phyloP scores from a whole-genome alignment of 2,113 vertebrate species.

The Acanthochromis polyacanthus region DNA sequence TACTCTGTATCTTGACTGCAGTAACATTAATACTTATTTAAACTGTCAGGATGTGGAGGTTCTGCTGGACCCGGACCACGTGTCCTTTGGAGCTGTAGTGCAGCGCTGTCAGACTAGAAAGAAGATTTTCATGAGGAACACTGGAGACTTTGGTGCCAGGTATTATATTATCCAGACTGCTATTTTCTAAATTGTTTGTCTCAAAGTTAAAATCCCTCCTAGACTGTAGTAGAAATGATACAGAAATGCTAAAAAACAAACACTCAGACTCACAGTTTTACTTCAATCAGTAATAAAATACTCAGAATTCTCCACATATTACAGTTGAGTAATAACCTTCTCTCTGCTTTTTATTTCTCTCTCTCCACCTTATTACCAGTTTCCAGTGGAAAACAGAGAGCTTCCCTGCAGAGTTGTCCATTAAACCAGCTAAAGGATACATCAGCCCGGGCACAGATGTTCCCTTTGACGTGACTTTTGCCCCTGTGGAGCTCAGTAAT shows the following conservation, averaged over 20 bases:
- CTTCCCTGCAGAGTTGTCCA: slow-evolving; percentile 86
- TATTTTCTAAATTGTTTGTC: neutral
- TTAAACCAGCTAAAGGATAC: slow-evolving; percentile 87
- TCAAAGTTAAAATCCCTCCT: neutral
- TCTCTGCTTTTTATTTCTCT: slow-evolving; percentile 1
- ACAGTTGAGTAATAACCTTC: too few relatives aligned
- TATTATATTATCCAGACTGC: slow-evolving; percentile 53
- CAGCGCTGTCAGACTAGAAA: slow-evolving; percentile 80
- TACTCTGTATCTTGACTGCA: too few relatives aligned
- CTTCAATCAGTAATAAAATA: too few relatives aligned
- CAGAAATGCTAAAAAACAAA: too few relatives aligned
- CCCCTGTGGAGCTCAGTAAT: slow-evolving; percentile 80
- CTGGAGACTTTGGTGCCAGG: slow-evolving; percentile 87
- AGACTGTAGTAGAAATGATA: too few relatives aligned
- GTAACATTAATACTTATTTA: neutral
- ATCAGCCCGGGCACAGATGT: slow-evolving; percentile 87
- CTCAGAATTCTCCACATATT: too few relatives aligned
- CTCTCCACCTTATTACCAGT: slow-evolving; percentile 69
- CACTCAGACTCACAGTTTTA: too few relatives aligned
- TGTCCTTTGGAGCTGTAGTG: slow-evolving; percentile 89
- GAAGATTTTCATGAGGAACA: slow-evolving; percentile 85
- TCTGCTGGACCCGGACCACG: slow-evolving; percentile 85
- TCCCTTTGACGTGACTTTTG: slow-evolving; percentile 85
- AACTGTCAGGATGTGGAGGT: slow-evolving; percentile 82
- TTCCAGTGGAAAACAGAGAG: slow-evolving; percentile 88